phyloP scores from a whole-genome alignment of 2,113 vertebrate genomes.

The Charadrius vociferus region DNA sequence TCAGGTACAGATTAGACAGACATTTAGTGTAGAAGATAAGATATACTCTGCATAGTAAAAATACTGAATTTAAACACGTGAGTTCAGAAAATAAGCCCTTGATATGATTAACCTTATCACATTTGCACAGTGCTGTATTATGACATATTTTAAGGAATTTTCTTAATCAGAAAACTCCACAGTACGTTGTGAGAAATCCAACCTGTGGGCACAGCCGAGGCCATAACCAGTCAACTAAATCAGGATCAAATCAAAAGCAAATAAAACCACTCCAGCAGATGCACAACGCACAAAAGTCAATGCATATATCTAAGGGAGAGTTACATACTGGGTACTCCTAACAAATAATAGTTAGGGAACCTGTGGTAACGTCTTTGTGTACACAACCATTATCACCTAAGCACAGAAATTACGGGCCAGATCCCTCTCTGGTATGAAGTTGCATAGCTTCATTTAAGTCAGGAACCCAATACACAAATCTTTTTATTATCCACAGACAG shows the following conservation, averaged over 20 bases:
- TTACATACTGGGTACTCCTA: neutral
- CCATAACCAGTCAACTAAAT: fast-evolving
- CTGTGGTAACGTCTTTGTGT: fast-evolving
- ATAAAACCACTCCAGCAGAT: fast-evolving
- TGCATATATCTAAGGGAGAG: fast-evolving
- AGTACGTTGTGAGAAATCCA: neutral
- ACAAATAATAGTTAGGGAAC: neutral
- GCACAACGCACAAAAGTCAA: too few relatives aligned
- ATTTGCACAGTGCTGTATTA: neutral
- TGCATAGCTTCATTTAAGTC: neutral
- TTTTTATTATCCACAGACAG: neutral
- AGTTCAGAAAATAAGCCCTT: neutral
- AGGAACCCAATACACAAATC: neutral
- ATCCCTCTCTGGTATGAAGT: neutral
- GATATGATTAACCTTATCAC: neutral
- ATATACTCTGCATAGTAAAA: neutral
- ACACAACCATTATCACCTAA: fast-evolving
- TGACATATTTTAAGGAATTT: neutral
- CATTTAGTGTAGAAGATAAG: fast-evolving
- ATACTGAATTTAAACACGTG: neutral
- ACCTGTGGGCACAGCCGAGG: neutral
- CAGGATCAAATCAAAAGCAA: neutral
- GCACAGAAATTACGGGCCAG: neutral
- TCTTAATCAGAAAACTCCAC: neutral
- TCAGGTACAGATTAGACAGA: neutral